A percentile compares a stretch with the other conserved stretches of the same genome.
Evolutionary conservation across 2,797 vertebrate species (phyloP).

Genomic region (Enteromius anoplus): DNA sequence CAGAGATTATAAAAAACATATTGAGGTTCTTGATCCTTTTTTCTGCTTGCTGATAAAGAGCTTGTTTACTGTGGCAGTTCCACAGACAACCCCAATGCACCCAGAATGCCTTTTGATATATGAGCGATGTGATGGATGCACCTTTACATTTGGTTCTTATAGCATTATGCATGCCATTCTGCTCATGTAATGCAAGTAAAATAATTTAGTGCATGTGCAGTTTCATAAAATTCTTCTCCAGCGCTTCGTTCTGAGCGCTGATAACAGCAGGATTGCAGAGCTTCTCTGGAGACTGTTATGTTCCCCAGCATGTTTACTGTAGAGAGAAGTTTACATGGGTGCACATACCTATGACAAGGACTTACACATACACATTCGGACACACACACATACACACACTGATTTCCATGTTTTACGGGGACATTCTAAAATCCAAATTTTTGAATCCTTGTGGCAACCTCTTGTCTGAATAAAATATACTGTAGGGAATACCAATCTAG

Average conservation of each 20-base stretch:
- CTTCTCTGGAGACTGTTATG: constrained; percentile 39
- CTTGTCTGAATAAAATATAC: not conserved
- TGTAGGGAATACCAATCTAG: too few relatives aligned
- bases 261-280: constrained; percentile 1
- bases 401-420: not conserved
- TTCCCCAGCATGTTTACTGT: constrained; percentile 37
- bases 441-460: not conserved
- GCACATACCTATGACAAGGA: constrained; percentile 57
- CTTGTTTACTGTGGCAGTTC: not conserved
- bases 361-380: constrained; percentile 17
- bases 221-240: not conserved
- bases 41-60: constrained; percentile 21
- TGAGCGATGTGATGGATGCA: not conserved
- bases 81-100: not conserved
- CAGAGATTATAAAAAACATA: not conserved
- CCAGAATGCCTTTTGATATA: not conserved
- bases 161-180: constrained; percentile 28
- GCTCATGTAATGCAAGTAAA: constrained; percentile 27
- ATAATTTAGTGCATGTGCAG: constrained; percentile 3
- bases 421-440: not conserved
- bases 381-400: not conserved
- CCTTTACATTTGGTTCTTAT: constrained; percentile 15
- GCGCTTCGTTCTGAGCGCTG: not conserved
- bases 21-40: constrained; percentile 13
- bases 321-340: constrained; percentile 55